Evolutionary conservation across 2,888 invertebrate species (phyloP).

Genomic region (Hedychridium roseum): DNA sequence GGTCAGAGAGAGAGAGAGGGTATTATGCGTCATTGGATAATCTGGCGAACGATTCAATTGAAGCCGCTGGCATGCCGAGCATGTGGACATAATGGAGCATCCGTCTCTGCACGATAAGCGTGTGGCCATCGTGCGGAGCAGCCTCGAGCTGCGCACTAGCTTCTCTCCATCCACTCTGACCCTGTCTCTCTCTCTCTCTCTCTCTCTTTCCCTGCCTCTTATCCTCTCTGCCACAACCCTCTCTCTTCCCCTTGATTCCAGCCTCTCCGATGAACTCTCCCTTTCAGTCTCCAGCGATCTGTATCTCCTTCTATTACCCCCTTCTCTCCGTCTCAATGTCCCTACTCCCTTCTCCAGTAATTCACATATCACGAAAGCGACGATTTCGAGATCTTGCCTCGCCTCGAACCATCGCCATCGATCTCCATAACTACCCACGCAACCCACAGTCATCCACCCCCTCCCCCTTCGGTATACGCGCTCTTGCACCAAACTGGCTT

Average conservation of each 20-base stretch:
- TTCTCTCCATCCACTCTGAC: too few species aligned
- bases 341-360: slow-evolving; percentile 14
- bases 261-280: neutral
- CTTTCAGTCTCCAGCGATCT: neutral
- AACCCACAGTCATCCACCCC: slow-evolving; percentile 18
- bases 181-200: neutral
- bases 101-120: slow-evolving; percentile 58
- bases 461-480: too few species aligned
- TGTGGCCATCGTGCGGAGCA: slow-evolving; percentile 14
- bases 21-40: slow-evolving; percentile 63
- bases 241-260: neutral
- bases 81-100: slow-evolving; percentile 62
- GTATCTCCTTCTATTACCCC: neutral
- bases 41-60: slow-evolving; percentile 63
- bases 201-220: slow-evolving; percentile 3
- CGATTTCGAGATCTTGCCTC: slow-evolving; percentile 26
- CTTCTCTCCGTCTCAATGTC: neutral
- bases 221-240: slow-evolving; percentile 8
- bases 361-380: slow-evolving; percentile 33
- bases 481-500: too few species aligned
- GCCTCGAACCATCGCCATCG: slow-evolving; percentile 17
- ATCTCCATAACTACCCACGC: too few species aligned
- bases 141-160: too few species aligned
- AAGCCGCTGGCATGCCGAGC: slow-evolving; percentile 59
- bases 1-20: slow-evolving; percentile 36